Evolutionary conservation across 2,113 vertebrate species (phyloP).

Genomic region (Speoplatyrhinus poulsoni): DNA sequence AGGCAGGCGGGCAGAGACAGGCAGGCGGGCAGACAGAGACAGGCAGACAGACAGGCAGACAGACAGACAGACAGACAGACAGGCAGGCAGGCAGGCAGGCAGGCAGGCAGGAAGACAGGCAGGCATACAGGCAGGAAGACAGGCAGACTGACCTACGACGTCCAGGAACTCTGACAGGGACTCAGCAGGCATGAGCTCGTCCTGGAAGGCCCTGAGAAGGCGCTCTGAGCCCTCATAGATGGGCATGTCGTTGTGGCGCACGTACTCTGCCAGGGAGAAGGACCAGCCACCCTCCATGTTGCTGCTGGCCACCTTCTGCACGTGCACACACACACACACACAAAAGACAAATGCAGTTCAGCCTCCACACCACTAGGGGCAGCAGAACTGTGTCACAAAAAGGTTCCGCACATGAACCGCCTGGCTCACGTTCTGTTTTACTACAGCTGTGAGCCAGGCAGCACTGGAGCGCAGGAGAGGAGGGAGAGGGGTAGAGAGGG

Average conservation of each 20-base stretch:
- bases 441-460: too few species aligned
- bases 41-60: too few species aligned
- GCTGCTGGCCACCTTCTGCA: constrained; percentile 95
- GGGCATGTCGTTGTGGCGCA: constrained; percentile 98
- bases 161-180: constrained; percentile 93
- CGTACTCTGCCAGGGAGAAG: constrained; percentile 96
- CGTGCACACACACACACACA: background rate
- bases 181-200: constrained; percentile 97
- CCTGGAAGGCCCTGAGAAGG: constrained; percentile 95
- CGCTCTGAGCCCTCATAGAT: constrained; percentile 95
- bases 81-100: background rate
- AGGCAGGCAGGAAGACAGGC: too few species aligned
- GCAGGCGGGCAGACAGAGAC: too few species aligned
- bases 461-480: too few species aligned
- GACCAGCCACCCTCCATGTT: constrained; percentile 99
- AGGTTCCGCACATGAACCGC: too few species aligned
- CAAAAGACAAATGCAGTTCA: background rate
- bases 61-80: too few species aligned
- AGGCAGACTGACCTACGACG: constrained; percentile 85
- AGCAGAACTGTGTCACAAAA: too few species aligned
- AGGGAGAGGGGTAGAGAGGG: too few species aligned
- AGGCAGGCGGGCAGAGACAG: too few species aligned
- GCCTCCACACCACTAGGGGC: background rate
- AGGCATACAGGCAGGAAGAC: background rate
- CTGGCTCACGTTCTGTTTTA: too few species aligned